phyloP scores from a whole-genome alignment of 2,888 invertebrate species.

The Yponomeuta evonymella region DNA sequence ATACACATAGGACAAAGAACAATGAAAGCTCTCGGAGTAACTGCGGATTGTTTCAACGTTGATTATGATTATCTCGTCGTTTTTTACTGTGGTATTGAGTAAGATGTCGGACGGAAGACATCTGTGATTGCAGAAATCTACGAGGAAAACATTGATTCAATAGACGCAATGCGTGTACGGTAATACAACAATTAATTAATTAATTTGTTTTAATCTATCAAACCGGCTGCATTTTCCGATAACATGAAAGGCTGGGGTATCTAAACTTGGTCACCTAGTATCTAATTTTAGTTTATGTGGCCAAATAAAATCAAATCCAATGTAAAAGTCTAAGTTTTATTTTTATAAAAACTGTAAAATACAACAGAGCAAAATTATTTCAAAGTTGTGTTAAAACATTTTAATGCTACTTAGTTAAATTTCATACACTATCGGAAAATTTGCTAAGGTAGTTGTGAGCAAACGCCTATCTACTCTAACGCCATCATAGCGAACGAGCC shows the following conservation, averaged over 20 bases:
- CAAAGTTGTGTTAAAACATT: not conserved
- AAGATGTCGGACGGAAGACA: not conserved
- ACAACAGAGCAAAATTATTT: not conserved
- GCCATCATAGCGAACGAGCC: too few relatives aligned
- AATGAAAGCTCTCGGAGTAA: not conserved
- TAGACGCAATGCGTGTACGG: not conserved
- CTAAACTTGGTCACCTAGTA: not conserved
- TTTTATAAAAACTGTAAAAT: conserved; percentile 11
- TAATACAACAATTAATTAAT: conserved; percentile 1
- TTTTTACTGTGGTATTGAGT: not conserved
- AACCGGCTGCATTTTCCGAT: not conserved
- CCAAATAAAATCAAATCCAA: not conserved
- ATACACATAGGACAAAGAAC: not conserved
- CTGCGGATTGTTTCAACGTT: not conserved
- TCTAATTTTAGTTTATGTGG: too few relatives aligned
- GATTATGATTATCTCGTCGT: not conserved
- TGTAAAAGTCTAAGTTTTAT: not conserved
- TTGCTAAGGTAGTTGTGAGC: not conserved
- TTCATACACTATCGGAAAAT: not conserved
- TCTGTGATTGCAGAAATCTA: not conserved
- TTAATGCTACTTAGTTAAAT: too few relatives aligned
- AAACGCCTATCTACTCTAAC: not conserved
- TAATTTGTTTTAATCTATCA: conserved; percentile 1
- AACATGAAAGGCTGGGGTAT: not conserved
- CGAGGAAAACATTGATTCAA: not conserved